Evolutionary conservation across 2,888 invertebrate genomes (phyloP).

Genomic region (Polyploca ridens): DNA sequence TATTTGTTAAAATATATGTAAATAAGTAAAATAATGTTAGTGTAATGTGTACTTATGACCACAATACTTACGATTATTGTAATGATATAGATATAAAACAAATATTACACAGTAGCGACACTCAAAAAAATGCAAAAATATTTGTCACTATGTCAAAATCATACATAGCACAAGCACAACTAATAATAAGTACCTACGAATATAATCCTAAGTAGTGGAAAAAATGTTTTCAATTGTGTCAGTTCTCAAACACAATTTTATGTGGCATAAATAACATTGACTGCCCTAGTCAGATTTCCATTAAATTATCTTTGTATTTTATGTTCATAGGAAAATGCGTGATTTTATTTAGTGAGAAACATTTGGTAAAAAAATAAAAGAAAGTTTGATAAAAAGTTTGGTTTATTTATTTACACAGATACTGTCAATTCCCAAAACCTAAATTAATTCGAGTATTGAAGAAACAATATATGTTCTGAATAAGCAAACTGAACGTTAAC

Average conservation of each 20-base stretch:
- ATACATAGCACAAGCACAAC: background rate
- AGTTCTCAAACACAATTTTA: slow-evolving; percentile 22
- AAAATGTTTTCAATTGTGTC: slow-evolving; percentile 20
- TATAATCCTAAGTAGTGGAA: too few species aligned
- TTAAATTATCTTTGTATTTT: slow-evolving; percentile 45
- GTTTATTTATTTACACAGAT: slow-evolving; percentile 41
- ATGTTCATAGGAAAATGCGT: slow-evolving; percentile 57
- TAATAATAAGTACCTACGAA: slow-evolving; percentile 29
- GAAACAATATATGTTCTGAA: too few species aligned
- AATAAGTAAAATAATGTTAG: slow-evolving; percentile 32
- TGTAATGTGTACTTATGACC: slow-evolving; percentile 40
- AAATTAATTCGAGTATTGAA: slow-evolving; percentile 35
- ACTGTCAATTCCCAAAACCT: slow-evolving; percentile 35
- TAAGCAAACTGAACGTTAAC: too few species aligned
- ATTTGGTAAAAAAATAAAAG: slow-evolving; percentile 63
- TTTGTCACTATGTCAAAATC: background rate
- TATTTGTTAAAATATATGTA: slow-evolving; percentile 26
- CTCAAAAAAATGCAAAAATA: background rate
- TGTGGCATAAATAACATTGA: slow-evolving; percentile 40
- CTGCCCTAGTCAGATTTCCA: slow-evolving; percentile 71
- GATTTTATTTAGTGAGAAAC: slow-evolving; percentile 73
- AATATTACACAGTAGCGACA: background rate
- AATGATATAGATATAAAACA: background rate
- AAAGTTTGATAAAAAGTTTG: slow-evolving; percentile 44
- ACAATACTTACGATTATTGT: too few species aligned